A percentile compares a stretch with the other conserved stretches of the same genome.
phyloP scores from a whole-genome alignment of 2,888 invertebrate species.

The Lepidocyrtoides sp. region DNA sequence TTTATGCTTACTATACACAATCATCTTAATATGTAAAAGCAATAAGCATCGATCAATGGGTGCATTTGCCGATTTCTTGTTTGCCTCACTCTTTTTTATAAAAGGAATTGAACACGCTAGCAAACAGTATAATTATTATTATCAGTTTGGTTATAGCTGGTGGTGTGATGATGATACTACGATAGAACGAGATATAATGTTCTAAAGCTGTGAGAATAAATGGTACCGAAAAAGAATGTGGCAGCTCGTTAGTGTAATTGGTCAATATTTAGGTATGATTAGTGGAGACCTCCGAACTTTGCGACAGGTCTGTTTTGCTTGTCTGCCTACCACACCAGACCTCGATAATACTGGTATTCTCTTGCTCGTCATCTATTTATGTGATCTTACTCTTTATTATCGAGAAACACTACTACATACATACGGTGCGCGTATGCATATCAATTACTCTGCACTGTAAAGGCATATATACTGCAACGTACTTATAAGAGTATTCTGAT shows the following conservation, averaged over 20 bases:
- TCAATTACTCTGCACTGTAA: too few relatives aligned
- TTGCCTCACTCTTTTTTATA: too few relatives aligned
- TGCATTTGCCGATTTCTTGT: too few relatives aligned
- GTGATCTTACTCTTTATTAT: slow-evolving; percentile 42
- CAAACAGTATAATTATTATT: too few relatives aligned
- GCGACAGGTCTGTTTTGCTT: slow-evolving; percentile 38
- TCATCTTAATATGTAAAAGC: too few relatives aligned
- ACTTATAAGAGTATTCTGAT: too few relatives aligned
- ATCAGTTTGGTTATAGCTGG: too few relatives aligned
- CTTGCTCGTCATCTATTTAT: not conserved
- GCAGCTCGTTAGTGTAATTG: slow-evolving; percentile 85
- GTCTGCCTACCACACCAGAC: not conserved
- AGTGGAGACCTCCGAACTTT: slow-evolving; percentile 82
- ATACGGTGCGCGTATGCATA: too few relatives aligned
- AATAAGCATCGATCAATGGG: too few relatives aligned
- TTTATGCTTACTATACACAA: too few relatives aligned
- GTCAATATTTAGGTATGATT: slow-evolving; percentile 85
- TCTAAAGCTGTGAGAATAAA: slow-evolving; percentile 58
- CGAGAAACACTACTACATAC: not conserved
- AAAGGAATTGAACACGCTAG: too few relatives aligned
- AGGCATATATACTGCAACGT: too few relatives aligned
- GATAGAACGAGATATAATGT: slow-evolving; percentile 36
- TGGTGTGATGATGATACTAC: not conserved
- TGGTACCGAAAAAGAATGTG: slow-evolving; percentile 77
- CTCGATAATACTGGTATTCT: not conserved